These are phyloP conservation scores for Daphoenositta chrysoptera DNA, from an alignment of 2,113 vertebrate genomes.

Conservation along the genomic window DNA sequence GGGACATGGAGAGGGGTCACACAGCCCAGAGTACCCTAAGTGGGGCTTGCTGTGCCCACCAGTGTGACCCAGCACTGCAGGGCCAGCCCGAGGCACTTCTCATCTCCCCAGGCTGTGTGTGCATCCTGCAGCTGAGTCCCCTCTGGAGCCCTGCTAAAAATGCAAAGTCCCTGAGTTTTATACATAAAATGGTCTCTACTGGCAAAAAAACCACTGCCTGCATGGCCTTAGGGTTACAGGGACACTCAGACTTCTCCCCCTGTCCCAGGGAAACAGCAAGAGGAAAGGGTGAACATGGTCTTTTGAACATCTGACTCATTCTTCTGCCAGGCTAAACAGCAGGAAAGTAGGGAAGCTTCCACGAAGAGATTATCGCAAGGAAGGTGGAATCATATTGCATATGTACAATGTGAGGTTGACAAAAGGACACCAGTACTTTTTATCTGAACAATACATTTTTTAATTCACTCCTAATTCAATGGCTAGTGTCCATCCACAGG, in stretches of 20 bases:
- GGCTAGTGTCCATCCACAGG: background rate
- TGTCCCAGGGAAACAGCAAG: background rate
- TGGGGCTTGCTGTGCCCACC: background rate
- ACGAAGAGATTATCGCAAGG: background rate
- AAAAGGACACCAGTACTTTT: background rate
- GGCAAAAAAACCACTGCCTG: background rate
- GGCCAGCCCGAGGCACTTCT: background rate
- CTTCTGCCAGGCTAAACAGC: background rate
- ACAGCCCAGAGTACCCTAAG: background rate
- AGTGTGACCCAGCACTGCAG: rapidly evolving
- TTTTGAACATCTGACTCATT: background rate
- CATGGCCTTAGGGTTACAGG: no score
- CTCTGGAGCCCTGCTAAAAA: background rate
- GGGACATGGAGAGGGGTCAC: background rate
- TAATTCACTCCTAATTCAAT: background rate
- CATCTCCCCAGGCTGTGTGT: rapidly evolving
- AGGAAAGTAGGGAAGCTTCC: background rate
- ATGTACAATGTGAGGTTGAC: background rate
- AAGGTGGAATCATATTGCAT: background rate
- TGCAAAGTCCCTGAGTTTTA: background rate
- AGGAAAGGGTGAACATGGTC: background rate
- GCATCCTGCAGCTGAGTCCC: background rate
- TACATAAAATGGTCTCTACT: background rate
- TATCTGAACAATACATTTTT: background rate
- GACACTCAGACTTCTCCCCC: background rate